phyloP scores from a whole-genome alignment of 37 sponge, comb jelly and placozoan species.

The Tethya wilhelma region DNA sequence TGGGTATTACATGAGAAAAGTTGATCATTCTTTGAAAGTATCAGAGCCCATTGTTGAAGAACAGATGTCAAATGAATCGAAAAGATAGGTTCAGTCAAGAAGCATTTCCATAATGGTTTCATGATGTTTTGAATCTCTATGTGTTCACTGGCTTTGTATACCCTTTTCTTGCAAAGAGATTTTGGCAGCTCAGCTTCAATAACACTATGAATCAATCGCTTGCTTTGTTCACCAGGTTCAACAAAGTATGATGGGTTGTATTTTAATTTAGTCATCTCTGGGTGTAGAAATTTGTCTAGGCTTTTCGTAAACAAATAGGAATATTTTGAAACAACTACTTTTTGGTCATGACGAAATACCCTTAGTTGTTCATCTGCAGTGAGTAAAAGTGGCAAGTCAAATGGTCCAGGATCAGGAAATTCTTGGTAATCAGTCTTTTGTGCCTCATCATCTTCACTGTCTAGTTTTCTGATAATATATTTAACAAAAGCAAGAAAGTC shows the following conservation, averaged over 20 bases:
- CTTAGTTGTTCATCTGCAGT: constrained; percentile 20
- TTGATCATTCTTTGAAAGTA: neutral
- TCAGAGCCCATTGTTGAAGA: constrained; percentile 9
- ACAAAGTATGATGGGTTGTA: neutral
- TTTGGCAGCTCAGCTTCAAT: neutral
- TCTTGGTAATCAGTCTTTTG: neutral
- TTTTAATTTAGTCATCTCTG: neutral
- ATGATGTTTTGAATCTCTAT: neutral
- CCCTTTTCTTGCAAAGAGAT: neutral
- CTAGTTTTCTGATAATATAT: neutral
- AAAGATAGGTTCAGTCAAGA: neutral
- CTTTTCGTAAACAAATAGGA: neutral
- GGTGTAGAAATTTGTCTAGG: constrained; percentile 9
- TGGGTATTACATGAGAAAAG: neutral
- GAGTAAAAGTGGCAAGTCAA: neutral
- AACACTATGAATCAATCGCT: neutral
- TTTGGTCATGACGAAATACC: neutral
- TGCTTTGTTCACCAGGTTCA: neutral
- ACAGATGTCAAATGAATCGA: neutral
- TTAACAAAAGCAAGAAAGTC: neutral
- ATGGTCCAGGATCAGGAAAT: constrained; percentile 14
- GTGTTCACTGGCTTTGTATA: neutral
- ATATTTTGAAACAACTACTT: constrained; percentile 20
- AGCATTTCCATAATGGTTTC: constrained; percentile 8
- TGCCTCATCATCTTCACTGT: neutral